phyloP scores from a whole-genome alignment of 2,113 vertebrate species.

The Erpornis zantholeuca region DNA sequence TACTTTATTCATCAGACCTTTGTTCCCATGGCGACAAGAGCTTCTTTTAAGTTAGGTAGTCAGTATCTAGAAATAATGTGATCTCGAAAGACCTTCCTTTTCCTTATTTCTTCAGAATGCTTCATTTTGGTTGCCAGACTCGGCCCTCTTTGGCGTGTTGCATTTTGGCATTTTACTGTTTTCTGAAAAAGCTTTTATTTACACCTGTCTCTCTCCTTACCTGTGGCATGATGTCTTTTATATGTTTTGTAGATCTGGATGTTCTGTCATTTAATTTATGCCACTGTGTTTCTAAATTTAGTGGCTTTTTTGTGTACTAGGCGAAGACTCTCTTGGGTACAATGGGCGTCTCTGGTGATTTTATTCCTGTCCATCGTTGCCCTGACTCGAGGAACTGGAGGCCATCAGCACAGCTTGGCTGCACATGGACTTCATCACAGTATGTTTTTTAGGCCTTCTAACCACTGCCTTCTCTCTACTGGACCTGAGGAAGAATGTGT shows the following conservation, averaged over 20 bases:
- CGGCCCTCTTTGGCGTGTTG: neutral
- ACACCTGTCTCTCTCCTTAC: neutral
- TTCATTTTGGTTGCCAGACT: neutral
- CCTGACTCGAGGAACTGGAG: conserved; percentile 81
- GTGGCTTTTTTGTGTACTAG: conserved; percentile 71
- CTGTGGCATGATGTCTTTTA: neutral
- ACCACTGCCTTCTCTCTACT: conserved; percentile 82
- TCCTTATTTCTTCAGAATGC: neutral
- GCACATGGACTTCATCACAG: conserved; percentile 79
- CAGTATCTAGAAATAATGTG: neutral
- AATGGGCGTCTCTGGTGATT: conserved; percentile 91
- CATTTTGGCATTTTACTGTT: neutral
- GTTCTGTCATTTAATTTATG: neutral
- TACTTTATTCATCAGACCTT: neutral
- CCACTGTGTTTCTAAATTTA: neutral
- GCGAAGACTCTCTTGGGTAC: conserved; percentile 88
- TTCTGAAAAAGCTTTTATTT: neutral
- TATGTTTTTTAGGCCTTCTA: conserved; percentile 81
- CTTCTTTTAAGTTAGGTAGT: neutral
- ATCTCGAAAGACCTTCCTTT: neutral
- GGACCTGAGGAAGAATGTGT: conserved; percentile 66
- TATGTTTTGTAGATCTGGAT: neutral
- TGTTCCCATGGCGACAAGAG: neutral
- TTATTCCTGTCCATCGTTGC: conserved; percentile 93
- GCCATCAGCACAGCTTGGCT: conserved; percentile 70